Percentiles rank a stretch among this genome's conserved stretches.
phyloP scores from a whole-genome alignment of 1,140 invertebrate species.

The Catajapyx aquilonaris region DNA sequence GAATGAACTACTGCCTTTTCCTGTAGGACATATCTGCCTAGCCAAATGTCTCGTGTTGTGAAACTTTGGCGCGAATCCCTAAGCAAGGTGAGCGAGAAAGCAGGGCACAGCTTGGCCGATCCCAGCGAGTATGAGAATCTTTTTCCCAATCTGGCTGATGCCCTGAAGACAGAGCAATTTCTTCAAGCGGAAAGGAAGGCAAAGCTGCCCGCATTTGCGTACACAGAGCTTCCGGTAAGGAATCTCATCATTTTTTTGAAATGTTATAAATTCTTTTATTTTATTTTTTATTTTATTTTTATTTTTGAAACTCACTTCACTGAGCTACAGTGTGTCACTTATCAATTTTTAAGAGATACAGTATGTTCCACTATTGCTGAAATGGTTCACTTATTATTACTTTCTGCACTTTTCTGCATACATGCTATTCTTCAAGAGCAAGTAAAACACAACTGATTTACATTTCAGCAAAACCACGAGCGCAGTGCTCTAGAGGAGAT shows the following conservation, averaged over 20 bases:
- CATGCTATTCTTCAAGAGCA: too few relatives aligned
- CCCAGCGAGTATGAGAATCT: conserved; percentile 91
- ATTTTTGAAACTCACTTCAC: too few relatives aligned
- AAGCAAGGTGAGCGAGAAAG: conserved; percentile 55
- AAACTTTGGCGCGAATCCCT: conserved; percentile 59
- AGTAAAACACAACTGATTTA: too few relatives aligned
- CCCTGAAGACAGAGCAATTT: conserved; percentile 52
- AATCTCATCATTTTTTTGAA: background rate
- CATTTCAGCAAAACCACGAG: conserved; percentile 40
- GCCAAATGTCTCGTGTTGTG: conserved; percentile 64
- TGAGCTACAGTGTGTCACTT: too few relatives aligned
- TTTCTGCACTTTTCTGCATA: too few relatives aligned
- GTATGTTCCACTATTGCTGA: too few relatives aligned
- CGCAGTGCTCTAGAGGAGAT: conserved; percentile 52
- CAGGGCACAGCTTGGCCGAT: conserved; percentile 82
- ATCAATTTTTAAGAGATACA: too few relatives aligned
- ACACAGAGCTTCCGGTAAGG: conserved; percentile 22
- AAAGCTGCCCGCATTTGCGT: conserved; percentile 29
- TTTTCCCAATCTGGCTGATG: conserved; percentile 67
- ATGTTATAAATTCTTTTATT: background rate
- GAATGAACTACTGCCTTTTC: background rate
- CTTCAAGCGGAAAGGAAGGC: conserved; percentile 27
- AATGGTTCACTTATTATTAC: too few relatives aligned
- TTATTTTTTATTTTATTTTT: conserved; percentile 3
- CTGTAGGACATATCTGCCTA: conserved; percentile 68